A percentile compares a stretch with the other conserved stretches of the same genome.
Conservation (phyloP, 1,140 invertebrate genomes). For the Brachionus koreanus region DNA sequence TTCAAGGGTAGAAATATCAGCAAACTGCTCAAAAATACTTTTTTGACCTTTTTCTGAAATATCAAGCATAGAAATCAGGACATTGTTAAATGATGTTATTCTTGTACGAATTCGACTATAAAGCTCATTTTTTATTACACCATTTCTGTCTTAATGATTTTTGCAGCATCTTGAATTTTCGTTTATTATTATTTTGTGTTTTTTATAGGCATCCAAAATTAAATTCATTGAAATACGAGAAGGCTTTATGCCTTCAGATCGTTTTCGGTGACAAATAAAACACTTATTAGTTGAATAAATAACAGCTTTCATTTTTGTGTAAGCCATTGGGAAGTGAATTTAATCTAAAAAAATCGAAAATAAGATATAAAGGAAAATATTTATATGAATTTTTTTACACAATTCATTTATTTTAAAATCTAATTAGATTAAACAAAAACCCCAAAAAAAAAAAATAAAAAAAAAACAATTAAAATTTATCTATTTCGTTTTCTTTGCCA, state of each 20-base stretch:
- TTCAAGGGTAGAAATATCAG: not conserved
- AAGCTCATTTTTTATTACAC: not conserved
- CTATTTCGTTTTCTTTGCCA: not conserved
- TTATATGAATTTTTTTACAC: no score
- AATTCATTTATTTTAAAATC: not conserved
- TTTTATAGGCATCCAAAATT: not conserved
- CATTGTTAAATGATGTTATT: not conserved
- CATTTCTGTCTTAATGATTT: not conserved
- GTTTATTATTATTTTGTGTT: not conserved
- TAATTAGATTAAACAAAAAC: not conserved
- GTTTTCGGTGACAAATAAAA: slow-evolving; percentile 8
- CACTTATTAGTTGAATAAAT: not conserved
- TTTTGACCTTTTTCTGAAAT: not conserved
- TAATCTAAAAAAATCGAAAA: not conserved
- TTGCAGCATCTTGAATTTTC: not conserved
- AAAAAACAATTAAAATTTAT: no score
- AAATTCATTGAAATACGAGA: not conserved
- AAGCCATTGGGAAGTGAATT: not conserved
- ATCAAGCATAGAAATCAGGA: not conserved
- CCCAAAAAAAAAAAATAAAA: not conserved
- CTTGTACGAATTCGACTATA: not conserved
- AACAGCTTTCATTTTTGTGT: not conserved
- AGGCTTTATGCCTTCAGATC: not conserved
- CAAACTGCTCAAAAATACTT: slow-evolving; percentile 1
- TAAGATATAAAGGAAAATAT: no score